A percentile compares a stretch with the other conserved stretches of the same genome.
Conservation (phyloP, 2,797 vertebrate species). For the Gymnothorax reevesii region DNA sequence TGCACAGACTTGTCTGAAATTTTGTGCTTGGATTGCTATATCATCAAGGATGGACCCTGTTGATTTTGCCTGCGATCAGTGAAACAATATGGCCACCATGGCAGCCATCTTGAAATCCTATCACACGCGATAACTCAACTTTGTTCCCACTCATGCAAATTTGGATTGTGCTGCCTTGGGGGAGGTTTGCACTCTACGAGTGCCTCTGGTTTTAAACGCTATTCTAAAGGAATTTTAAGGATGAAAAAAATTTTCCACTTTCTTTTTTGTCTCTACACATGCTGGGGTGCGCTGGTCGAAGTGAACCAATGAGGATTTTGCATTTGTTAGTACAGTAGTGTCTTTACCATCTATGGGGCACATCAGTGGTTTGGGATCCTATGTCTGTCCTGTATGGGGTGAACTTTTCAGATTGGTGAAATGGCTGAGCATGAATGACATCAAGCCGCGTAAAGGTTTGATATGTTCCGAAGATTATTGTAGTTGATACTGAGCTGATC, state of each 20-base stretch:
- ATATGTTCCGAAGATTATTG: too few relatives aligned
- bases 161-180: too few relatives aligned
- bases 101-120: too few relatives aligned
- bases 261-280: background rate
- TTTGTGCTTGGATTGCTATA: too few relatives aligned
- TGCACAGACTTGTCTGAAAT: too few relatives aligned
- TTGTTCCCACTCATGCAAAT: too few relatives aligned
- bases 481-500: too few relatives aligned
- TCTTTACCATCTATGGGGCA: conserved; percentile 9
- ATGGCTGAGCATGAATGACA: conserved; percentile 7
- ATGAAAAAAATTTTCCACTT: background rate
- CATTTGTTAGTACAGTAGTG: conserved; percentile 4
- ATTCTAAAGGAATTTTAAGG: background rate
- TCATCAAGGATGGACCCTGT: too few relatives aligned
- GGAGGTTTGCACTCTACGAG: too few relatives aligned
- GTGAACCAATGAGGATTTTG: conserved; percentile 14
- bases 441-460: conserved; percentile 24
- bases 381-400: background rate
- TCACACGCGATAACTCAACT: too few relatives aligned
- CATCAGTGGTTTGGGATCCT: conserved; percentile 18
- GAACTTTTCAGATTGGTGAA: background rate
- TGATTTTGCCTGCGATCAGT: too few relatives aligned
- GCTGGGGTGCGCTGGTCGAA: background rate
- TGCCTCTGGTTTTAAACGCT: background rate
- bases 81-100: too few relatives aligned